These are phyloP conservation scores for Scarus forsteni DNA, from an alignment of 2,797 vertebrate species.

Conservation along the genomic window DNA sequence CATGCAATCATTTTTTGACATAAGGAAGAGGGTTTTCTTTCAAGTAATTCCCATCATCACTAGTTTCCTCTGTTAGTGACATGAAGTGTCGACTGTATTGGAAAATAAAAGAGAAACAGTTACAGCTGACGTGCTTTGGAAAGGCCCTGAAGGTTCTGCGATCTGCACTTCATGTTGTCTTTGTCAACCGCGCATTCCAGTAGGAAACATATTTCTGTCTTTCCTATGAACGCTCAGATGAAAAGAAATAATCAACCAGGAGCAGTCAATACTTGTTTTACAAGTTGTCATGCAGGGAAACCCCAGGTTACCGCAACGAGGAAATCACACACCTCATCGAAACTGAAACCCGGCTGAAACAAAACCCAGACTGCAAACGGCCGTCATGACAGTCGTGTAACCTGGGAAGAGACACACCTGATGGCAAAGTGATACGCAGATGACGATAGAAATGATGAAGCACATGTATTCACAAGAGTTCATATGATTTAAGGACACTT, in stretches of 20 bases:
- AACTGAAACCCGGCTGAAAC: slow-evolving; percentile 14
- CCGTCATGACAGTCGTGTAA: slow-evolving; percentile 30
- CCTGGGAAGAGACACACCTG: slow-evolving; percentile 8
- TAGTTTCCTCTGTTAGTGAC: slow-evolving; percentile 11
- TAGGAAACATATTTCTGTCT: slow-evolving; percentile 7
- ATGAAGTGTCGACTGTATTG: not conserved
- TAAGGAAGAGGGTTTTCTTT: not conserved
- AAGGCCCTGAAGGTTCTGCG: too few relatives aligned
- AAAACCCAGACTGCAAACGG: slow-evolving; percentile 8
- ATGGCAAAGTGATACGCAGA: not conserved
- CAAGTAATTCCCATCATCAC: not conserved
- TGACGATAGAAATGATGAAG: not conserved
- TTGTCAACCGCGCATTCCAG: not conserved
- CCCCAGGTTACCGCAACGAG: slow-evolving; percentile 22
- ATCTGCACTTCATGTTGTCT: slow-evolving; percentile 10
- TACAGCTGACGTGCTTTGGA: too few relatives aligned
- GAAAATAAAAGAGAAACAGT: not conserved
- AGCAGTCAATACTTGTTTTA: slow-evolving; percentile 46
- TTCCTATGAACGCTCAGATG: not conserved
- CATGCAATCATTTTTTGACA: not conserved
- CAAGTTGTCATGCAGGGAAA: slow-evolving; percentile 46
- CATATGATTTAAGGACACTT: not conserved
- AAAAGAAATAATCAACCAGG: slow-evolving; percentile 1
- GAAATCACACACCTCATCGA: slow-evolving; percentile 35
- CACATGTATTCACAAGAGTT: not conserved